These are phyloP conservation scores for Psittacula cyanocephala DNA, from an alignment of 2,113 vertebrate genomes.

Conservation along the genomic window DNA sequence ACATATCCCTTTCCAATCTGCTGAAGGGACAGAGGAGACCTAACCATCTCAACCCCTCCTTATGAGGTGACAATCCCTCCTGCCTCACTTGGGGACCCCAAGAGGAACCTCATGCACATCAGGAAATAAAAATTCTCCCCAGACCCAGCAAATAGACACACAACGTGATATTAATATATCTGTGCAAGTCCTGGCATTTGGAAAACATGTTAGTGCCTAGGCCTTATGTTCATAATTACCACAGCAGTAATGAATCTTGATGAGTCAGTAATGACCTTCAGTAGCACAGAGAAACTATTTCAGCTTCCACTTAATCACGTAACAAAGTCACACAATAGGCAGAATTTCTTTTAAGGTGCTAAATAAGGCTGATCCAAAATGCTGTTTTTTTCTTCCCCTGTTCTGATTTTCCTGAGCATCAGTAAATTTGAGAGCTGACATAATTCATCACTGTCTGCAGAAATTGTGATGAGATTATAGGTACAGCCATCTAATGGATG, in stretches of 20 bases:
- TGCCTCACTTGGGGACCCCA: background rate
- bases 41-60: background rate
- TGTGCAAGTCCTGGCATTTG: background rate
- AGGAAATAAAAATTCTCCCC: background rate
- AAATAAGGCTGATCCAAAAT: background rate
- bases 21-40: background rate
- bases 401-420: background rate
- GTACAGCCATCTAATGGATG: background rate
- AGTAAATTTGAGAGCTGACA: background rate
- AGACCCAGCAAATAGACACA: background rate
- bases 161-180: background rate
- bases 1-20: accelerated
- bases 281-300: background rate
- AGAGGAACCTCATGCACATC: accelerated
- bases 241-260: background rate
- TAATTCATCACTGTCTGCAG: background rate
- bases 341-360: background rate
- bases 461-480: background rate
- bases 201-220: background rate
- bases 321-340: background rate
- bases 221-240: slow-evolving; percentile 32
- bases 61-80: background rate
- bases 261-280: slow-evolving; percentile 57
- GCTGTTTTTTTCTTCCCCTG: accelerated
- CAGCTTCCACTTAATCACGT: background rate